Evolutionary conservation across 2,888 invertebrate species (phyloP), one percentile per base, ranked within the genome.

Genomic region (Caenorhabditis zanzibari): DNA sequence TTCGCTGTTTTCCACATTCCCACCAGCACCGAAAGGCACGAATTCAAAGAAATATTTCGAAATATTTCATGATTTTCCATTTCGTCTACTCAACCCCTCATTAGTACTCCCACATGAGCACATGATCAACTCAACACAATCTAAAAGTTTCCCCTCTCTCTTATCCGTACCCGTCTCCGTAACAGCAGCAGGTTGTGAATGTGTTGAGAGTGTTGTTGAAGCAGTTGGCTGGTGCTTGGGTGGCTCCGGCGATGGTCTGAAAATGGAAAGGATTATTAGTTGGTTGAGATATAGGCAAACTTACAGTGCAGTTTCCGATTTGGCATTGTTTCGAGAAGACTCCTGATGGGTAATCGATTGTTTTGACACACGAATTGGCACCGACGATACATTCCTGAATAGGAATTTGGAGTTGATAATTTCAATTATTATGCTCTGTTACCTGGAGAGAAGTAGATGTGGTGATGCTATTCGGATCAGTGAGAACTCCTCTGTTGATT

Each of bases 311-410:
- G 56, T 84, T 84, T 44, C 74, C 81, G 49, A 77, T 66, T 49
- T 84, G 84, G 49, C 84, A 84, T 68, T 81, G 81, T 73, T 84
- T 84, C 16, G 84, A 81, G 81, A 81, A 84, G 24, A 59, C 54
- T 32, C 58, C 61, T n/a, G 52, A 35, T 2, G 76, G 47, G 58
- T 73, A 84, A 59, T 84, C 84, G 68, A 76, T 69, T 9, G 74
- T 84, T 44, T 84, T 84, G 28, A 84, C 81, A 38, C 84, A 84
- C n/a, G 84, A 54, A 12, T 81, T 80, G 26, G 84, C 75, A 7
- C 84, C 84, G 24, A 84, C 73, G 26, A 81, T 81, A 49, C 84
- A 84, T 14, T 84, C 84, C 80, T 82, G 35, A 38, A 66, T 24
- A 19, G 9, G 6, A 47, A 28, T 58, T 7, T 10, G 10, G 3